A percentile compares a stretch with the other conserved stretches of the same genome.
These are phyloP conservation scores for Mirza zaza DNA, from an alignment of 2,113 vertebrate species.

Conservation along the genomic window DNA sequence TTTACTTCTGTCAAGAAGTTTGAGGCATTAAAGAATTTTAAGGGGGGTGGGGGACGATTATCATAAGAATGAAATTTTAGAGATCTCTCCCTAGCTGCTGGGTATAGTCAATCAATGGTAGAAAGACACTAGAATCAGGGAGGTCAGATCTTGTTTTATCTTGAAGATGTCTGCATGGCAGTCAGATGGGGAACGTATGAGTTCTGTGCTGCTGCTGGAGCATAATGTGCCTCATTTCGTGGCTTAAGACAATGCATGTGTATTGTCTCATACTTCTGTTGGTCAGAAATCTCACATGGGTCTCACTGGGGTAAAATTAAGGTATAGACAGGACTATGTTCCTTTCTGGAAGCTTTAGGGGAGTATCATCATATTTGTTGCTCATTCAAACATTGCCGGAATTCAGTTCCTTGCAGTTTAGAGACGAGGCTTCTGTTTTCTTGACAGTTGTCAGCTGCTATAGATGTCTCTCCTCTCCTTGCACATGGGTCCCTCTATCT, in stretches of 20 bases:
- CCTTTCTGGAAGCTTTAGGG: neutral
- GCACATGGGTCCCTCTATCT: neutral
- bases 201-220: neutral
- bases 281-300: neutral
- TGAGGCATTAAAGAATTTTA: neutral
- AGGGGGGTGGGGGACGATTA: neutral
- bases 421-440: neutral
- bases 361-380: neutral
- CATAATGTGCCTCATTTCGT: neutral
- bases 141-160: constrained; percentile 27
- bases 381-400: neutral
- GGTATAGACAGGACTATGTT: neutral
- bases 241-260: neutral
- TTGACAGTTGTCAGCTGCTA: neutral
- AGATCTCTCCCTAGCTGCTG: neutral
- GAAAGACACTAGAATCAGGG: neutral
- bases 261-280: neutral
- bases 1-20: neutral
- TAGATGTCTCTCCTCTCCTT: neutral
- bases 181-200: neutral
- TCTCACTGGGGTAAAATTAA: neutral
- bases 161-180: neutral
- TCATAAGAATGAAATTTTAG: neutral
- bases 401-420: neutral
- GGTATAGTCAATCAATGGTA: neutral